These are phyloP conservation scores for Stichodactyla helianthus DNA, from an alignment of 64 coral and sea anemone genomes.

Conservation along the genomic window DNA sequence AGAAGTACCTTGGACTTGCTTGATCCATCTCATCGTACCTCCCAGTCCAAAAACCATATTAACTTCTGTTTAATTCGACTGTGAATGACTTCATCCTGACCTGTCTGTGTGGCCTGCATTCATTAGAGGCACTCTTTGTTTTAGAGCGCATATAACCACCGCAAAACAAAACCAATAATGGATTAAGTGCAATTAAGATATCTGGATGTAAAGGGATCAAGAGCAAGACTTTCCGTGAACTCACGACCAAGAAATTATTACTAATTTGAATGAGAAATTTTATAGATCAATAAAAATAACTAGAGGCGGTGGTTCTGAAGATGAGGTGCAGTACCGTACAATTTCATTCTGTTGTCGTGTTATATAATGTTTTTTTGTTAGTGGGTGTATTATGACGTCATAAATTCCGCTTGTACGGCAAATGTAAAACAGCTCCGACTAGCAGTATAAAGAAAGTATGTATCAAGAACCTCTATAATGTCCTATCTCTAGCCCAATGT, in stretches of 20 bases:
- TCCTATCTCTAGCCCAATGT: neutral
- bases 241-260: neutral
- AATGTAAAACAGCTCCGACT: too few species aligned
- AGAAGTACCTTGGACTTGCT: neutral
- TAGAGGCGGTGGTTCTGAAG: too few species aligned
- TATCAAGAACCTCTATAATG: too few species aligned
- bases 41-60: neutral
- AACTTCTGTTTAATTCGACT: neutral
- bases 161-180: neutral
- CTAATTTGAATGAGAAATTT: too few species aligned
- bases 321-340: too few species aligned
- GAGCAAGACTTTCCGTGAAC: neutral
- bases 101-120: neutral
- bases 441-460: too few species aligned
- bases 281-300: too few species aligned
- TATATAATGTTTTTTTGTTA: too few species aligned
- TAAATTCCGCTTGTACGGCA: too few species aligned
- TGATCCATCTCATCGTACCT: neutral
- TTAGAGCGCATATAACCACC: neutral
- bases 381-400: too few species aligned
- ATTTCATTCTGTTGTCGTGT: too few species aligned
- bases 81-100: neutral
- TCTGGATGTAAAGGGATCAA: neutral
- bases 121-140: neutral
- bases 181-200: conserved; percentile 1